Evolutionary conservation across 2,113 vertebrate species (phyloP), one percentile per base, ranked within the genome.

Genomic region (Ptychochromis oligacanthus): DNA sequence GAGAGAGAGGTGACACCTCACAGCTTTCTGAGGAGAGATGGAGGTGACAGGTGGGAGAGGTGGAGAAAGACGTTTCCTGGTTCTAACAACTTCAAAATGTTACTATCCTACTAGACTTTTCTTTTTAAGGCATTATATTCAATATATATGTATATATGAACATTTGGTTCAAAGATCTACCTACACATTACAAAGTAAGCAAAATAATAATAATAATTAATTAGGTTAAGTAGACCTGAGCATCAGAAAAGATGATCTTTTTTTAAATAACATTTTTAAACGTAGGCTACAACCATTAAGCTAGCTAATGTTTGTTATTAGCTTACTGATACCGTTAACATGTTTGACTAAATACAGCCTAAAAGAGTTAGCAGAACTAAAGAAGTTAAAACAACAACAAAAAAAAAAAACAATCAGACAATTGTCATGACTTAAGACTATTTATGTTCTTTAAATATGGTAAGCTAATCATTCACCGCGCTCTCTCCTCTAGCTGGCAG

Each of bases 1-100:
- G 75, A 82, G 55, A 56, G 9, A 67, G 22, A 78, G 77, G 78
- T 78, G 81, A 87, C 84, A 86, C 31, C 46, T 64, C 56, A 58
- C 20, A 4, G 62, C 61, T 55, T 17, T 57, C 22, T 70, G 13
- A 36, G 57, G 72, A 46, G 24, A 75, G 64, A 76, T 40, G 36
- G 72, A 82, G 40, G 72, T 65, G 79, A 49, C 24, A 5, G 40
- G 15, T 34, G 67, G 65, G 28, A 52, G 43, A 72, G 65, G 65
- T 70, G 43, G 60, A 34, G 20, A 22, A 62, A 36, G 56, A 67
- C 40, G 22, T 67, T 67, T 46, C 38, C 22, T 58, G 4, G 15
- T 76, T 46, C 56, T 46, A 20, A 7, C 4, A 59, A 31, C 22
- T 20, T 28, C 24, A 36, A 36, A 36, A 8, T 36, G 36, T 8